Evolutionary conservation across 2,797 vertebrate species (phyloP), one percentile per base, ranked within the genome.

Genomic region (Myiothlypis coronata): DNA sequence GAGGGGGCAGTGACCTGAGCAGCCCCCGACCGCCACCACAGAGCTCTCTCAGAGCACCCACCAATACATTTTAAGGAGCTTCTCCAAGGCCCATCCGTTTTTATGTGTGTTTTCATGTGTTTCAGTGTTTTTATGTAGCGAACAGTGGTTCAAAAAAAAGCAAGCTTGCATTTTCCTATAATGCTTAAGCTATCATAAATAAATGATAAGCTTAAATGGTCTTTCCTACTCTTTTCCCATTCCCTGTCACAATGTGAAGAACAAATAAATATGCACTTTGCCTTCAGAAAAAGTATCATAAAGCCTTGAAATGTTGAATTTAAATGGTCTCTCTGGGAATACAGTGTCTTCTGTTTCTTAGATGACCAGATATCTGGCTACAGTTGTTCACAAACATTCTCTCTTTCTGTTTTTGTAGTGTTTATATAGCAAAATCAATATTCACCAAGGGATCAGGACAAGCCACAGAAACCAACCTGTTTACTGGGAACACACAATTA

Each of bases 301-400:
- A 90, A 95, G 81, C 55, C 53, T 74, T 71, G 71, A 91, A 83
- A 94, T 39, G 60, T 1, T 85, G 72, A 89, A 96, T 86, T 88
- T 70, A 69, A 83, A 76, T 15, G 41, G 89, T 68, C 64, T 80
- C 63, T 79, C 86, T 72, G 83, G 85, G 83, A 92, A 94, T 57
- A 82, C 28, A 81, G 43, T 4, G 10, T 92, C 81, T 94, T 77
- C 78, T 83, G 68, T 91, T 96, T 77, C 74, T 67, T 65, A 95
- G 87, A 86, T 96, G 97, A 96, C 96, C 94, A 95, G 68, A 39
- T 95, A 89, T 57, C 64, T 95, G 89, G 83, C 64, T 95, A 87
- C 81, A 95, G 86, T 87, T 87, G 83, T 60, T 93, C 87, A 89
- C 83, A 86, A 95, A 74, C 26, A 17, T 67, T 69, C 87, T 41